phyloP scores from a whole-genome alignment of 2,113 vertebrate genomes.

The Bos taurus region ARS-UCD2.0 NC_037347.1:33803501-33804000 shows the following conservation, averaged over 20 bases:
- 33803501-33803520: neutral
- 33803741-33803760: neutral
- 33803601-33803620: neutral
- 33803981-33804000: neutral
- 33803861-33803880: neutral
- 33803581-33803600: neutral
- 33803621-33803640: neutral
- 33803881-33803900: neutral
- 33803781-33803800: neutral
- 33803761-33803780: neutral
- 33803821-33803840: neutral
- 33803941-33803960: neutral
- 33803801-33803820: neutral
- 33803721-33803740: neutral
- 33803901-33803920: neutral
- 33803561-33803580: neutral
- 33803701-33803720: neutral
- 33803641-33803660: neutral
- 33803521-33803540: neutral
- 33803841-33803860: neutral
- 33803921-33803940: neutral
- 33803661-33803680: neutral
- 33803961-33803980: neutral
- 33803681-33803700: neutral
- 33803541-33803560: neutral